These are phyloP conservation scores for Anolis apletophallus DNA, from an alignment of 2,797 vertebrate species.

Conservation along the genomic window DNA sequence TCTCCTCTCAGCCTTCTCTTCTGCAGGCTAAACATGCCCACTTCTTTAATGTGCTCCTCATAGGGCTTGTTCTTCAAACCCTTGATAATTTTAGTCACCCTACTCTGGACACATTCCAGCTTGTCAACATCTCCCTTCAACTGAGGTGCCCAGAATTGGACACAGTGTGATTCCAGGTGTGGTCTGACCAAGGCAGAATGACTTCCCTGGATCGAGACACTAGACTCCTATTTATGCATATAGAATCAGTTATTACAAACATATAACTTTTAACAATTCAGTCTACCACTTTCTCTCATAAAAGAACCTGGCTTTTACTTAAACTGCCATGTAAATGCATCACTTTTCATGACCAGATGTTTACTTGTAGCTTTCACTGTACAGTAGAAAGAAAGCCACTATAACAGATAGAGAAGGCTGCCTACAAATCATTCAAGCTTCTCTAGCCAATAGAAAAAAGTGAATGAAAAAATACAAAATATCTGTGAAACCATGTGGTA, in stretches of 20 bases:
- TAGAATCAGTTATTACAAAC: conserved; percentile 1
- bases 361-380: conserved; percentile 25
- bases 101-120: too few species aligned
- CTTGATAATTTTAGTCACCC: too few species aligned
- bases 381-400: background rate
- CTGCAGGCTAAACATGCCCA: too few species aligned
- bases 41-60: too few species aligned
- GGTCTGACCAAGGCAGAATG: too few species aligned
- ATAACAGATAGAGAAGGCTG: conserved; percentile 21
- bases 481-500: background rate
- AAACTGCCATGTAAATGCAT: fast-evolving
- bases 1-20: too few species aligned
- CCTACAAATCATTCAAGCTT: conserved; percentile 19
- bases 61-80: too few species aligned
- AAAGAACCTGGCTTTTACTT: conserved; percentile 25
- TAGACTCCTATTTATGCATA: background rate
- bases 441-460: conserved; percentile 16
- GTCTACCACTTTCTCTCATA: background rate
- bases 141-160: too few species aligned
- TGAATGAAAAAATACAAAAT: conserved; percentile 11
- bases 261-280: conserved; percentile 20
- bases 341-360: conserved; percentile 31
- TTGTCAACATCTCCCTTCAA: too few species aligned
- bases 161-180: too few species aligned
- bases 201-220: too few species aligned